Evolutionary conservation across 2,797 vertebrate species (phyloP), one percentile per base, ranked within the genome.

Genomic region (Gymnopithys bicolor): DNA sequence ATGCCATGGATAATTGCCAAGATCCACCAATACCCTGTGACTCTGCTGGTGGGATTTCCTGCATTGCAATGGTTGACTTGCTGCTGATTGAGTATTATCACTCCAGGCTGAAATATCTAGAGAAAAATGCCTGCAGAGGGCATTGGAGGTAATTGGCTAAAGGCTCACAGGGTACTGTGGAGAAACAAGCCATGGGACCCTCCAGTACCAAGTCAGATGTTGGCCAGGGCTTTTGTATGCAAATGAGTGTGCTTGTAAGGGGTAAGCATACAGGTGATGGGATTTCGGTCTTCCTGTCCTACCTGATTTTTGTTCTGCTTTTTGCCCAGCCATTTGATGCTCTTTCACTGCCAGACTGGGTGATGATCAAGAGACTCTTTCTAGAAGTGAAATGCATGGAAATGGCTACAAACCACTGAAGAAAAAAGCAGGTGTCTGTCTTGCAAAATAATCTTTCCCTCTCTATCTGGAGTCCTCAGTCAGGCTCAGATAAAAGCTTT

Each of bases 341-440:
- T 93, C 67, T 91, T 95, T 60, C 77, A 86, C 70, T 97, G 89
- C 93, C 84, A 89, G 24, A 76, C 62, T 56, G 48, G 64, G 45
- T 75, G 80, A 87, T 78, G 28, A 14, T 51, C 71, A 82, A 43
- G 76, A 93, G 69, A 79, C 30, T 93, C 24, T 51, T 62, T 58
- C 33, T 70, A 70, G 88, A 94, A 95, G 18, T 48, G 46, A 77
- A 93, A 84, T 30, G n/a, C 21, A 16, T 69, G 68, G 37, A 69
- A 86, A 67, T 68, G 43, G 43, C 93, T 77, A 62, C 90, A 97
- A 76, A 85, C 32, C 19, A 91, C 59, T 93, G 91, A 95, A 89
- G 82, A 83, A 75, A 86, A 93, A 73, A 49, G 75, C 30, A 69
- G 25, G 4, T 59, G 19, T 63, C 37, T 82, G 25, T 63, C 41